phyloP scores from a whole-genome alignment of 2,797 vertebrate genomes.

The Neopelma chrysocephalum region DNA sequence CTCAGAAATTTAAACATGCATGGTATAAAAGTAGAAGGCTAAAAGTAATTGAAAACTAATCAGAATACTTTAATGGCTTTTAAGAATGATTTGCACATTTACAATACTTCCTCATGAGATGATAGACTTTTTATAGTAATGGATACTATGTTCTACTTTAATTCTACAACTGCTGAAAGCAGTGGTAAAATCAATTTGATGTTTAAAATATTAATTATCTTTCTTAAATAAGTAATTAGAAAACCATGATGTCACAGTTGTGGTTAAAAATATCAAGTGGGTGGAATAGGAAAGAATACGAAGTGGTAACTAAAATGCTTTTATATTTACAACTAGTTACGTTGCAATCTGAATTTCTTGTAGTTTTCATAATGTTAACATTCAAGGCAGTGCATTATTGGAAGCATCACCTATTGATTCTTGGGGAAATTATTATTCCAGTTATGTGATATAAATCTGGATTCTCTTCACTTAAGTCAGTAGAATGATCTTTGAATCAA shows the following conservation, averaged over 20 bases:
- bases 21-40: background rate
- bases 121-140: background rate
- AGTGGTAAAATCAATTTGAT: background rate
- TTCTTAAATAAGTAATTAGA: constrained; percentile 41
- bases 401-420: background rate
- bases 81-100: constrained; percentile 18
- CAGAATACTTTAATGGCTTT: background rate
- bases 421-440: background rate
- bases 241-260: constrained; percentile 5
- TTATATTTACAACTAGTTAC: background rate
- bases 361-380: background rate
- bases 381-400: background rate
- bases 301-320: background rate
- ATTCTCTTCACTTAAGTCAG: background rate
- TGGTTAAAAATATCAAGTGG: background rate
- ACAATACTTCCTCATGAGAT: background rate
- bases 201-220: constrained; percentile 19
- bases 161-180: background rate
- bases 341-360: background rate
- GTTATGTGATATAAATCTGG: background rate
- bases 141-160: background rate
- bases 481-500: background rate
- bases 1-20: background rate
- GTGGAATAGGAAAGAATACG: background rate
- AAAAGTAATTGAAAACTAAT: background rate